Percentiles rank a stretch among this genome's conserved stretches.
These are phyloP conservation scores for Labeo catla DNA, from an alignment of 2,113 vertebrate species.

Conservation along the genomic window DNA sequence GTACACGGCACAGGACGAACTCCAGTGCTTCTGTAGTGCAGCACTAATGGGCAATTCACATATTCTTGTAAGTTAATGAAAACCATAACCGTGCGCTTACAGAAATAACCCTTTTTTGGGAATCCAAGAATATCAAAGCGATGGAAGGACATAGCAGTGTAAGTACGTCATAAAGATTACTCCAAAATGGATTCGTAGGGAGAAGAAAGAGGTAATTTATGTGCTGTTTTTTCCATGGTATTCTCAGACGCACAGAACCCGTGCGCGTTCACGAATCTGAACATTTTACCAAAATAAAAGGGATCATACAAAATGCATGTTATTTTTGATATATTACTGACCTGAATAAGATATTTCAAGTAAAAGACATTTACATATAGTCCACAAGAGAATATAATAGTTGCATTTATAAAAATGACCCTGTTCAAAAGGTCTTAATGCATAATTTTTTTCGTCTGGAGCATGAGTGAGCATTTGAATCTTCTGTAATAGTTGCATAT, in stretches of 20 bases:
- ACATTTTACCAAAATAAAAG: background rate
- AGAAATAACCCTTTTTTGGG: slow-evolving; percentile 40
- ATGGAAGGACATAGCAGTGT: slow-evolving; percentile 29
- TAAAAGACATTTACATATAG: too few relatives aligned
- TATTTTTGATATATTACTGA: too few relatives aligned
- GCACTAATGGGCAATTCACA: slow-evolving; percentile 31
- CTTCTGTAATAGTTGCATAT: too few relatives aligned
- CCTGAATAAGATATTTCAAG: too few relatives aligned
- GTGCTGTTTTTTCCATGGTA: slow-evolving; percentile 28
- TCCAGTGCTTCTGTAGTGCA: slow-evolving; percentile 1
- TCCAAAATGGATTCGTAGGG: slow-evolving; percentile 17
- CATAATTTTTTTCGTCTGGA: too few relatives aligned
- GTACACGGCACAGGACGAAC: slow-evolving; percentile 7
- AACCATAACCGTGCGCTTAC: slow-evolving; percentile 19
- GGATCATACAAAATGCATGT: too few relatives aligned
- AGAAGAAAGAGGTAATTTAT: slow-evolving; percentile 22
- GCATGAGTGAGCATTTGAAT: too few relatives aligned
- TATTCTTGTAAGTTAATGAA: slow-evolving; percentile 33
- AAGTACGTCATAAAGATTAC: slow-evolving; percentile 34
- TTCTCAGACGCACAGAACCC: background rate
- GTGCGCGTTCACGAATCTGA: background rate
- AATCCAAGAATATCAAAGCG: slow-evolving; percentile 38
- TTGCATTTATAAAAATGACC: too few relatives aligned
- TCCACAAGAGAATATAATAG: too few relatives aligned
- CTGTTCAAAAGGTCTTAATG: too few relatives aligned